Base-by-base conservation (phyloP, 1,140 invertebrate species). In the Micrasema minimum region DNA sequence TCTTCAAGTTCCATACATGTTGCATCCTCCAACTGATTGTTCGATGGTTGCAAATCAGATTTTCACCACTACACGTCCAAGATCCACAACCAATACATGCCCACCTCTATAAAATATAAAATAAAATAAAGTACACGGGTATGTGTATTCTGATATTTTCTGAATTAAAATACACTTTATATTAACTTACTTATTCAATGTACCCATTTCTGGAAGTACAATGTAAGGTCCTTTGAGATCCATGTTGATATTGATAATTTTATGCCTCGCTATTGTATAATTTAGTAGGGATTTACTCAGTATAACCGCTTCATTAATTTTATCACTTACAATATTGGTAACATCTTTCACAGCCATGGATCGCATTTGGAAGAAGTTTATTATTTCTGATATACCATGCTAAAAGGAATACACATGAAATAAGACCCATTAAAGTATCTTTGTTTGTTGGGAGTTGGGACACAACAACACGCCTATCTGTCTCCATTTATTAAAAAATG, bases 1-100 rank as follows among this genome's bases (percentile, higher is more conserved):
- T 93, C 92, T 78, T 94, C 92, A 14, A 94, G 80, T 84, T 95
- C 92, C 88, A 93, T 93, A 76, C 92, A 89, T 0, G 92, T 94
- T 0, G 90, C 89, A 77, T 93, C 91, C 80, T 93, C 92, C 2
- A 92, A 79, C 22, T 88, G 85, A 76, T 89, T 80, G 67, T 87
- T 87, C 10, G 87, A 83, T 6, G 90, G 89, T 78, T 93, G 92
- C 62, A 94, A 81, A 78, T 95, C 93, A 67, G 90, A 94, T 71
- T 87, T 88, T 1, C n/a, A 95, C 82, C 35, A 85, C 85, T 55
- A 94, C 81, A 46, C 88, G 87, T 43, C 92, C 92, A 35, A 93
- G 84, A 82, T 94, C 93, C 22, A 92, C 31, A 3, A 94, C 85
- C 70, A 94, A 80, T 12, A 94, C 85, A 79, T 90, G 88, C 22